These are phyloP conservation scores for Blera fallax DNA, from an alignment of 2,888 invertebrate genomes.

Conservation along the genomic window DNA sequence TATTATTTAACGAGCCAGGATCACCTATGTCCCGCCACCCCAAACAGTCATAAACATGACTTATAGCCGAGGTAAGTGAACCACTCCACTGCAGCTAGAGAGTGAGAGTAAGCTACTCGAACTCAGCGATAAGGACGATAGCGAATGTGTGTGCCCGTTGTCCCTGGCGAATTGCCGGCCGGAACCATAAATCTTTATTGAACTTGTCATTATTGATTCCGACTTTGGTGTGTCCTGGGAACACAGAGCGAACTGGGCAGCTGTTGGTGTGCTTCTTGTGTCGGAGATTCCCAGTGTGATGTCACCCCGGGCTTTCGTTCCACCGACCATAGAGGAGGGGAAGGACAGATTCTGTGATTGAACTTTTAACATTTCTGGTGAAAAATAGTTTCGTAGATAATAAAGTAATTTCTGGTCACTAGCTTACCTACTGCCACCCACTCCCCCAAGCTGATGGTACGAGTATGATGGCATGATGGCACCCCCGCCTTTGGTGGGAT, in stretches of 20 bases:
- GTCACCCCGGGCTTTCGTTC: constrained; percentile 24
- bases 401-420: constrained; percentile 73
- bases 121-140: constrained; percentile 45
- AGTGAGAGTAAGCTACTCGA: constrained; percentile 42
- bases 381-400: constrained; percentile 66
- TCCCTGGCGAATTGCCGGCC: constrained; percentile 71
- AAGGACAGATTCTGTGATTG: constrained; percentile 32
- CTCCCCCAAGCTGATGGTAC: too few species aligned
- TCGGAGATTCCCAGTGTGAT: constrained; percentile 30
- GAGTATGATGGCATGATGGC: background rate
- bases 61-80: constrained; percentile 72
- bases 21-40: constrained; percentile 12
- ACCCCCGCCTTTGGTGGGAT: background rate
- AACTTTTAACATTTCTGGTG: constrained; percentile 59
- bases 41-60: constrained; percentile 64
- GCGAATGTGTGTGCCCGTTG: constrained; percentile 21
- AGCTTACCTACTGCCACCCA: background rate
- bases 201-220: constrained; percentile 81
- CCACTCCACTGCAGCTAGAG: constrained; percentile 29
- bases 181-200: constrained; percentile 81
- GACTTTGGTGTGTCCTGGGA: constrained; percentile 73
- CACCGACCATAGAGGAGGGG: background rate
- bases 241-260: constrained; percentile 59
- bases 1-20: constrained; percentile 68
- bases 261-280: constrained; percentile 40